phyloP scores from a whole-genome alignment of 2,113 vertebrate species.

The Pygathrix nemaeus region DNA sequence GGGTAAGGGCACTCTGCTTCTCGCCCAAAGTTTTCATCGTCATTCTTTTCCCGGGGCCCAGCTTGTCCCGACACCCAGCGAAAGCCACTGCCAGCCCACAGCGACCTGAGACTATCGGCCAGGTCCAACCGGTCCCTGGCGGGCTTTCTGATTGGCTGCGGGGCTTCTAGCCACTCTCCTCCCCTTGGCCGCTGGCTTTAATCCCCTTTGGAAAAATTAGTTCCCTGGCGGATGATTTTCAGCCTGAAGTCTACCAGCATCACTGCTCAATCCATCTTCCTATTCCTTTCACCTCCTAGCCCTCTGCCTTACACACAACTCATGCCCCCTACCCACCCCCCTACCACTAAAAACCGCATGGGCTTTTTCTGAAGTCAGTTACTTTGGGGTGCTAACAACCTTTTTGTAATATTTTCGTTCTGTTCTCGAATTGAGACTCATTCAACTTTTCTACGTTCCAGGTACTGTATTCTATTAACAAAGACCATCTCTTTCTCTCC shows the following conservation, averaged over 20 bases:
- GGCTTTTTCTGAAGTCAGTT: not conserved
- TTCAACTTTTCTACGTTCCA: not conserved
- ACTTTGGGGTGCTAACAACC: not conserved
- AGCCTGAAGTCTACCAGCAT: not conserved
- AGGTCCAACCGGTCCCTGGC: not conserved
- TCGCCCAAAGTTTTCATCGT: not conserved
- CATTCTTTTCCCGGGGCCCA: not conserved
- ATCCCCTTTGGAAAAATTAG: not conserved
- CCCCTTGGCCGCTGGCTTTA: not conserved
- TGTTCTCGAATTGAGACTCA: not conserved
- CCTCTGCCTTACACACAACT: not conserved
- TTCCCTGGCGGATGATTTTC: not conserved
- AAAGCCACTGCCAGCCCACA: not conserved
- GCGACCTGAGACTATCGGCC: not conserved
- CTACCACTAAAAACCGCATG: accelerated
- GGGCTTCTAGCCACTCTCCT: not conserved
- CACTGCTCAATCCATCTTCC: not conserved
- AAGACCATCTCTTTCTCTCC: not conserved
- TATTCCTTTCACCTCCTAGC: not conserved
- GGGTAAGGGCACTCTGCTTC: not conserved
- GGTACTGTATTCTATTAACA: not conserved
- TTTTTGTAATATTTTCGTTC: not conserved
- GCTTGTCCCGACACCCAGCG: not conserved
- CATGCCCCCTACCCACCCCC: too few relatives aligned
- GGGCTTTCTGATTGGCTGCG: constrained; percentile 49